Evolutionary conservation across 2,888 invertebrate genomes (phyloP), one percentile per base, ranked within the genome.

Genomic region (Ormyrus labotus): DNA sequence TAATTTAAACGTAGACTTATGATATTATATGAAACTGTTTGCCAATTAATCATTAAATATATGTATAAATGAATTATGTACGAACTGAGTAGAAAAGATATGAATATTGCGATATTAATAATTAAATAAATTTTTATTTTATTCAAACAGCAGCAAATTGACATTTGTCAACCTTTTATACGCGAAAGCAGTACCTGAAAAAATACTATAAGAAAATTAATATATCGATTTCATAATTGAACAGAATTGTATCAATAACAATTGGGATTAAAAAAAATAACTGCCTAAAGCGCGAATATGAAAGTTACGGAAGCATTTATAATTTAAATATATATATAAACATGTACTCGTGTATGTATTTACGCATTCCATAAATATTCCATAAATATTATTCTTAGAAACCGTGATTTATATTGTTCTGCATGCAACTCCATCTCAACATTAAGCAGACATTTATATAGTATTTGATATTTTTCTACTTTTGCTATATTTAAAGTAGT

Each of bases 381-480:
- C 69, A 80, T 50, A 34, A 13, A 11, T 60, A 72, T 58, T 67
- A 48, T 72, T 69, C n/a, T 58, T 72, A 72, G 67, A 63, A 4
- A 69, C 69, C 64, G 64, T 74, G 69, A 79, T 69, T 61, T 61
- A 50, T 61, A 61, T 67, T 55, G 47, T 63, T 53, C 19, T 73
- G 13, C 73, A 51, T 67, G 34, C 19, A 63, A 70, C 34, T 74
- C 5, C 48, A n/a, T 68, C 10, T 57, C 68, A n/a, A 45, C 48
- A 64, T 80, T 10, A 47, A 70, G 19, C n/a, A 65, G 11, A 68
- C 19, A 69, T n/a, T 50, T 73, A 57, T 50, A 51, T 61, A 60
- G 13, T 71, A 58, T 77, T 81, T 81, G 13, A 81, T 77, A 77
- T 77, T 81, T 77, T 81, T 81, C 51, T 77, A 81, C 72, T 71